Conservation (phyloP, 2,797 vertebrate species). For the Otolemur crassicaudatus region DNA sequence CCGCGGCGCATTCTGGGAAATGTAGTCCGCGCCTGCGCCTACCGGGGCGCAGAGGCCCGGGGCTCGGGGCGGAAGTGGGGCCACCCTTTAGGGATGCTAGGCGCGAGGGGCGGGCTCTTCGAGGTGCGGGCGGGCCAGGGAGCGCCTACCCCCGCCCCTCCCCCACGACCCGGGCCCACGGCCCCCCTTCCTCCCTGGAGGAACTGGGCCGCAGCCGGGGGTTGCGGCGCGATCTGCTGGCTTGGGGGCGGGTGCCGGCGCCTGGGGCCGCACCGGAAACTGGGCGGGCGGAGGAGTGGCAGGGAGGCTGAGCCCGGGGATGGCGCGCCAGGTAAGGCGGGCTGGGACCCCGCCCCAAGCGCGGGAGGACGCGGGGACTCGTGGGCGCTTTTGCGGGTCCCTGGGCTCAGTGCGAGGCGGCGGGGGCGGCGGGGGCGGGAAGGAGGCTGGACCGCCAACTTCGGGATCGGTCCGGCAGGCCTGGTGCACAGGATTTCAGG, state of each 20-base stretch:
- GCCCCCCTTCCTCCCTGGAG: neutral
- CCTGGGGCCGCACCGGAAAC: conserved; percentile 60
- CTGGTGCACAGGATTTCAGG: neutral
- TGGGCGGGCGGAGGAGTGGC: neutral
- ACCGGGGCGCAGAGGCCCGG: neutral
- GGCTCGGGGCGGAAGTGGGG: conserved; percentile 46
- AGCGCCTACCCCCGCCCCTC: neutral
- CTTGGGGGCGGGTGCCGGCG: neutral
- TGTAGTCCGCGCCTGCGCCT: conserved; percentile 65
- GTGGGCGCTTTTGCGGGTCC: neutral
- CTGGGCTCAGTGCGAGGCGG: neutral
- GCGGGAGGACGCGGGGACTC: neutral
- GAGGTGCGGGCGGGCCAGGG: neutral
- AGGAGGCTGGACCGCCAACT: neutral
- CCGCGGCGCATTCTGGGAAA: conserved; percentile 66
- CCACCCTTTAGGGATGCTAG: neutral
- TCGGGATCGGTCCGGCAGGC: neutral
- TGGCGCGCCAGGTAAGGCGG: conserved; percentile 80
- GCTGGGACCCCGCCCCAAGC: neutral
- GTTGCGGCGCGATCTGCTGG: neutral
- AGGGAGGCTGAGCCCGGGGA: conserved; percentile 58
- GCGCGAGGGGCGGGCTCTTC: neutral
- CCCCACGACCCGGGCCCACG: too few species aligned
- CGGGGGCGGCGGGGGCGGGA: neutral
- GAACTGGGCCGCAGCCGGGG: neutral